Conservation (phyloP, 2,797 vertebrate genomes). For the Hipposideros larvatus region DNA sequence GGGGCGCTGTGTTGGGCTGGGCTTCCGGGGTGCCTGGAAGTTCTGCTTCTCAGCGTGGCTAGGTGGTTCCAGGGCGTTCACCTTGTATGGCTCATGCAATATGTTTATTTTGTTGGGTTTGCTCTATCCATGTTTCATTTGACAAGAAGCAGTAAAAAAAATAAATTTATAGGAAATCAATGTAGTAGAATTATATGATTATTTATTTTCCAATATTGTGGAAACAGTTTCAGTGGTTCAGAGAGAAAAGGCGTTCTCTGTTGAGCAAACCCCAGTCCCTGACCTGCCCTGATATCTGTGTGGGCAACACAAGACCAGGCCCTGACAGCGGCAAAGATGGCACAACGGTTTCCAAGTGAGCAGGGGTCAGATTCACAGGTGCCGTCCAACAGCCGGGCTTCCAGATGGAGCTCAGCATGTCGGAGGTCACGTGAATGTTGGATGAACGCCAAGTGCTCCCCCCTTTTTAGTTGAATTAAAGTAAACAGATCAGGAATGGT, state of each 20-base stretch:
- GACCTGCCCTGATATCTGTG: rapidly evolving
- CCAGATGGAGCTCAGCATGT: not conserved
- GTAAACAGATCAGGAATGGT: not conserved
- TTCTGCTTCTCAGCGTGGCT: too few relatives aligned
- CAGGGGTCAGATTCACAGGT: not conserved
- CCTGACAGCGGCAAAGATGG: rapidly evolving
- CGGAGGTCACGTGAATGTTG: not conserved
- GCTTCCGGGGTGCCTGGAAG: not conserved
- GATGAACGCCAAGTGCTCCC: not conserved
- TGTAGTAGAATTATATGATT: not conserved
- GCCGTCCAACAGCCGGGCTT: rapidly evolving
- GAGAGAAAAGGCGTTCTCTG: not conserved
- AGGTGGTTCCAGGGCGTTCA: not conserved
- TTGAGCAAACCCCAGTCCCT: not conserved
- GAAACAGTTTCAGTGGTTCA: not conserved
- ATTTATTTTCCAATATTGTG: not conserved
- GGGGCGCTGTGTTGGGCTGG: not conserved
- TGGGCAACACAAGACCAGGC: not conserved
- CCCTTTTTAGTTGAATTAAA: not conserved
- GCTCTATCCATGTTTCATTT: not conserved
- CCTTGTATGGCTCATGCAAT: not conserved
- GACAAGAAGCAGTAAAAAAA: not conserved
- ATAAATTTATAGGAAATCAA: not conserved
- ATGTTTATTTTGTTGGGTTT: not conserved
- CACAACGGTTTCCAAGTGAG: not conserved